Conservation (phyloP, 30 jellyfish, hydroid and myxozoan genomes). For the Aurelia coerulea region DNA sequence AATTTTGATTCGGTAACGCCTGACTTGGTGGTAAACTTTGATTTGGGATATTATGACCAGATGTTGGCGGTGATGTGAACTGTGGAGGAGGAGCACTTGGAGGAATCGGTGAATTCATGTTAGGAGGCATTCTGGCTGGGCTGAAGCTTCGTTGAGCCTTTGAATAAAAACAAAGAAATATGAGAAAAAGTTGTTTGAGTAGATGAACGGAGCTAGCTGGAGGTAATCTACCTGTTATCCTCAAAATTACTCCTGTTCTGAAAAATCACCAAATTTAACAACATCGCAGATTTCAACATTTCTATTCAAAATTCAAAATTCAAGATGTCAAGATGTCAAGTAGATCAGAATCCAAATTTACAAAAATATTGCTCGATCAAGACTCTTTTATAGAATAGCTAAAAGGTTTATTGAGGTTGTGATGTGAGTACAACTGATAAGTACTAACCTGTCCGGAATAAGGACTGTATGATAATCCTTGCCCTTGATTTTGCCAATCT, state of each 20-base stretch:
- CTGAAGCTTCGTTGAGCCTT: conserved; percentile 36
- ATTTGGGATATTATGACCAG: conserved; percentile 14
- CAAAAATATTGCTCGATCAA: too few species aligned
- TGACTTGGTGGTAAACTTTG: conserved; percentile 16
- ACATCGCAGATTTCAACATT: too few species aligned
- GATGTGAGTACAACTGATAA: background rate
- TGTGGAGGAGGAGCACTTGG: conserved; percentile 47
- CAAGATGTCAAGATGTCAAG: too few species aligned
- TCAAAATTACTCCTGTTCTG: too few species aligned
- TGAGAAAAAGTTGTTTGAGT: background rate
- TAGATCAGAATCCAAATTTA: too few species aligned
- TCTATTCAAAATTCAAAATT: too few species aligned
- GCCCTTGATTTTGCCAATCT: conserved; percentile 30
- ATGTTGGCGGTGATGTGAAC: conserved; percentile 32
- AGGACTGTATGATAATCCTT: background rate
- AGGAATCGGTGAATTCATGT: conserved; percentile 35
- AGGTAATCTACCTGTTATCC: too few species aligned
- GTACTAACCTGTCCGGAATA: conserved; percentile 32
- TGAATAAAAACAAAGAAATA: background rate
- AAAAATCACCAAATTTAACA: too few species aligned
- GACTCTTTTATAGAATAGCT: too few species aligned
- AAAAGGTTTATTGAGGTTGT: too few species aligned
- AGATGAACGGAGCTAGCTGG: too few species aligned
- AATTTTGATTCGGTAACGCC: too few species aligned
- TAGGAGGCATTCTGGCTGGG: conserved; percentile 46